Evolutionary conservation across 2,113 vertebrate species (phyloP), one percentile per base, ranked within the genome.

Genomic region (Orcinus orca): DNA sequence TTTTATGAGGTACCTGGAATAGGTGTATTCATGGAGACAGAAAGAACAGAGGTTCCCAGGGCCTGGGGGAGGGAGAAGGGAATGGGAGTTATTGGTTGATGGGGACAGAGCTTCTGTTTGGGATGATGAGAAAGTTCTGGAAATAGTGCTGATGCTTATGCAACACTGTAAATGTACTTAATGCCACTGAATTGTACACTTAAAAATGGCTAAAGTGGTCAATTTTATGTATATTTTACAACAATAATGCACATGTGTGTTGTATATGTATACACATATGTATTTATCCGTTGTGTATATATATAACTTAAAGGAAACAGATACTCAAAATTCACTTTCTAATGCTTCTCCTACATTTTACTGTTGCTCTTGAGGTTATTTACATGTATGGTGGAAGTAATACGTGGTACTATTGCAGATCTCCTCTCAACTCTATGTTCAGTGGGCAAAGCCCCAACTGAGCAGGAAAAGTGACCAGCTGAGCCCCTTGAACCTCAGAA

Each of bases 391-490:
- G 29, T 26, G 63, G 76, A n/a, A 44, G 41, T 11, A 21, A 6
- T 6, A 4, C 8, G 25, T 1, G 18, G 4, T n/a, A 41, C 25
- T 60, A 33, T 3, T 17, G 5, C 20, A 1, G 29, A 33, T 13
- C 50, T 44, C 77, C 50, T 58, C 20, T 50, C 63, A 91, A 1
- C 17, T 53, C 36, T 79, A 10, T 12, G 26, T n/a, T 68, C 63
- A 58, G 53, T 1, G 29, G 76, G 41, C 47, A 10, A 36, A 77
- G 31, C 60, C 60, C 41, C 23, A 5, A 12, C 41, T 0, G 23
- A 50, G 6, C 41, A 8, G 23, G 31, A 38, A 62, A 20, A 9
- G 31, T 18, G 29, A 15, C 44, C 13, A 3, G 44, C 7, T 67
- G 41, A 68, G 31, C 20, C 70, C 25, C 0, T 2, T 29, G 68